A percentile compares a stretch with the other conserved stretches of the same genome.
These are phyloP conservation scores for Lynx canadensis DNA, from an alignment of 2,113 vertebrate genomes.

Conservation along the genomic window DNA sequence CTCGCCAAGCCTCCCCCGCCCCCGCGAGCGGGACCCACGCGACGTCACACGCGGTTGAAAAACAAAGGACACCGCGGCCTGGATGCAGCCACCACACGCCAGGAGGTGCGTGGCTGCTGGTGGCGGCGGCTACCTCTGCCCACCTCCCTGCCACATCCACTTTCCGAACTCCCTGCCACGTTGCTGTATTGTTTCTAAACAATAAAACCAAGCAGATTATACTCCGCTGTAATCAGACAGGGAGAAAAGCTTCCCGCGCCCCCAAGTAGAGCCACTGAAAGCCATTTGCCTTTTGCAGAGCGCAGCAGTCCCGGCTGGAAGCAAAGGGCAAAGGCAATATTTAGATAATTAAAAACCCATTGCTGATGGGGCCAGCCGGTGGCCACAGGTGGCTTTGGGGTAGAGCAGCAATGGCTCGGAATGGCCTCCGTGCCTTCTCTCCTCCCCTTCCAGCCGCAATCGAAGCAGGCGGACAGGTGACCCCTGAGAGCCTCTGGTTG, in stretches of 20 bases:
- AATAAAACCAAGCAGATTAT: background rate
- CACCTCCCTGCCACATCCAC: background rate
- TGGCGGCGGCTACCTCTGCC: background rate
- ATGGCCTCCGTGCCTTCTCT: background rate
- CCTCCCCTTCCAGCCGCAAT: background rate
- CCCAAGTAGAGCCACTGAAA: background rate
- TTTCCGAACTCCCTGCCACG: background rate
- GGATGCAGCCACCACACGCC: fast-evolving
- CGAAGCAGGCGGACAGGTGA: background rate
- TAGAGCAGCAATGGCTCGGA: background rate
- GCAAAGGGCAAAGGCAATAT: background rate
- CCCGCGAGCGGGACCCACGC: background rate
- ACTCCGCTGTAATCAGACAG: background rate
- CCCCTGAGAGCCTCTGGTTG: background rate
- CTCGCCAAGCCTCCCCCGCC: background rate
- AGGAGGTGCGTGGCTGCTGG: background rate
- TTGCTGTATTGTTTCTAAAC: background rate
- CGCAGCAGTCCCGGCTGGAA: slow-evolving; percentile 42
- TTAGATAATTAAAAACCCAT: slow-evolving; percentile 60
- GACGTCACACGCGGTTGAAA: fast-evolving
- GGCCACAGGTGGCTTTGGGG: slow-evolving; percentile 27
- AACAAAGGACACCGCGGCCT: background rate
- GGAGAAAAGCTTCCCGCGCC: slow-evolving; percentile 4
- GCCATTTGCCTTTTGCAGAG: slow-evolving; percentile 48
- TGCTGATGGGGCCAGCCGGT: background rate